These are phyloP conservation scores for Hemaris fuciformis DNA, from an alignment of 2,888 invertebrate species.

Conservation along the genomic window DNA sequence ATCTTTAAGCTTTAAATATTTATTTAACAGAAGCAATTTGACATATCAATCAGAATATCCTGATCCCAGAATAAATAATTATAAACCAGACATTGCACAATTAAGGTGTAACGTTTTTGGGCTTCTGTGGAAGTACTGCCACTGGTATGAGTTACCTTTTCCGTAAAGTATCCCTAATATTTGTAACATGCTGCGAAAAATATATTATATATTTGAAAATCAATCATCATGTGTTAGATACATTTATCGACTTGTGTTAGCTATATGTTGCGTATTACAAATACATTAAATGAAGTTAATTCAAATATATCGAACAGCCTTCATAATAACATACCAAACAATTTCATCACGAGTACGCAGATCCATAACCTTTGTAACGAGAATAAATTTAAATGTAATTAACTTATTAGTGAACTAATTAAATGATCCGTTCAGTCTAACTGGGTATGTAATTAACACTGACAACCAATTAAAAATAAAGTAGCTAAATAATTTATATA, in stretches of 20 bases:
- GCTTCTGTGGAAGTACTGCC: no score
- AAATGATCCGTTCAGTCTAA: not conserved
- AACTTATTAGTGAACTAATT: constrained; percentile 17
- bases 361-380: constrained; percentile 10
- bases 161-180: no score
- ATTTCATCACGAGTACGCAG: constrained; percentile 15
- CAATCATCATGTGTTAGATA: no score
- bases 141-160: no score
- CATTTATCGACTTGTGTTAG: not conserved
- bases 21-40: no score
- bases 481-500: not conserved
- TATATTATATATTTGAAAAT: no score
- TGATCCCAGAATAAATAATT: no score
- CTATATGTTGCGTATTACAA: not conserved
- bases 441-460: not conserved
- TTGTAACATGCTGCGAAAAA: no score
- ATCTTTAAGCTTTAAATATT: no score
- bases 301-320: constrained; percentile 4
- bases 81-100: no score
- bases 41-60: no score
- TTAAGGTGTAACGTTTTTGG: no score
- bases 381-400: constrained; percentile 23
- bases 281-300: constrained; percentile 1
- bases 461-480: constrained; percentile 9
- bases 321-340: constrained; percentile 16